Percentiles rank a stretch among this genome's conserved stretches.
These are phyloP conservation scores for Dendrocopos noguchii DNA, from an alignment of 2,113 vertebrate species.

Conservation along the genomic window DNA sequence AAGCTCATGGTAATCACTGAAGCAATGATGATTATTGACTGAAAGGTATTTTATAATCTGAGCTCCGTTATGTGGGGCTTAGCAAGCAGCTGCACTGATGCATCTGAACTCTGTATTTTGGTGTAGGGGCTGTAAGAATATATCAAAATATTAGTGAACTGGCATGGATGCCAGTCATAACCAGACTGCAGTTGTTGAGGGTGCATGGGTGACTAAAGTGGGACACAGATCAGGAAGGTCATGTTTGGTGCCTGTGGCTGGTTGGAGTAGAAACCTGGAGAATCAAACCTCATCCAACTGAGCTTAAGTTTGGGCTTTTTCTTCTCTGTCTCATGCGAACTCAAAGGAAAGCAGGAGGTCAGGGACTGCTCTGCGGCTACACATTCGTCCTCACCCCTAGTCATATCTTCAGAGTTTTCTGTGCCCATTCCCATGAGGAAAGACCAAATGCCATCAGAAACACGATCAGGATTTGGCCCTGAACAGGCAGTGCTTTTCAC, in stretches of 20 bases:
- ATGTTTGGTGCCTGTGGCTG: background rate
- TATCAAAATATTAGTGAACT: background rate
- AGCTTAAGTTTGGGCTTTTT: background rate
- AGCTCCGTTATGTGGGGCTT: constrained; percentile 36
- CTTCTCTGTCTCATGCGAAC: background rate
- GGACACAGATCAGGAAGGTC: accelerated
- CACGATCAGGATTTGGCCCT: constrained; percentile 11
- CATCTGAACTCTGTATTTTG: constrained; percentile 13
- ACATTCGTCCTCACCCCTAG: accelerated
- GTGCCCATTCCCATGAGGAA: background rate
- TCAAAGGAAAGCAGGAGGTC: background rate
- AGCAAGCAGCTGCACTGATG: constrained; percentile 34
- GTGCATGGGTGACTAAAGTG: accelerated
- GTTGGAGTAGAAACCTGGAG: background rate
- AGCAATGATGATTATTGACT: constrained; percentile 67
- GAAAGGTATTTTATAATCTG: constrained; percentile 66
- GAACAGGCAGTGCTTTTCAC: background rate
- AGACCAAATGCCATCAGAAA: background rate
- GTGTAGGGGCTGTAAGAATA: background rate
- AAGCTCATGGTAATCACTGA: constrained; percentile 55
- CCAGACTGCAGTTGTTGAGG: accelerated
- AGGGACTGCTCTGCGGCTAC: background rate
- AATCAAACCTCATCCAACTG: background rate
- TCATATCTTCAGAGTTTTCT: background rate
- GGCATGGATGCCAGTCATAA: background rate